phyloP scores from a whole-genome alignment of 2,797 vertebrate genomes.

The Tragelaphus eurycerus region DNA sequence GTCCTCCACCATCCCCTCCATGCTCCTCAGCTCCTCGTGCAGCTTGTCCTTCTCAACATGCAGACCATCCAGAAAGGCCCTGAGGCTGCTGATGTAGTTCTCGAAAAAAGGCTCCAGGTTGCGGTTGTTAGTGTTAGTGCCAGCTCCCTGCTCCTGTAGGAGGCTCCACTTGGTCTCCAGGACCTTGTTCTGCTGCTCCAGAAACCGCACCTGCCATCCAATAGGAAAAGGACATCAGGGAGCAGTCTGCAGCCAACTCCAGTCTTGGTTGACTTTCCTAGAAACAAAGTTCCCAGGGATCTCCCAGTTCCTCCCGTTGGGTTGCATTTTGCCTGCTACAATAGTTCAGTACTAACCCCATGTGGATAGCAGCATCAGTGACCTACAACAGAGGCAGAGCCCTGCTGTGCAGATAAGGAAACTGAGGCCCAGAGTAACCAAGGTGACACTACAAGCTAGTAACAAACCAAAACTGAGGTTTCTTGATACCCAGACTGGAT shows the following conservation, averaged over 20 bases:
- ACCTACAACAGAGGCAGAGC: too few species aligned
- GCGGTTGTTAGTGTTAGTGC: constrained; percentile 68
- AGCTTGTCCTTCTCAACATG: constrained; percentile 89
- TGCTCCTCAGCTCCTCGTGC: constrained; percentile 91
- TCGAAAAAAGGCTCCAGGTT: constrained; percentile 91
- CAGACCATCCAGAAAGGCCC: constrained; percentile 88
- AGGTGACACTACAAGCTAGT: neutral
- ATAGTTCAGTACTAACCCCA: neutral
- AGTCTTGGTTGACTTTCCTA: neutral
- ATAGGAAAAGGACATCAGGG: neutral
- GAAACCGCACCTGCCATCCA: constrained; percentile 87
- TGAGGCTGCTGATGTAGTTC: constrained; percentile 90
- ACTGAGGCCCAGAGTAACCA: neutral
- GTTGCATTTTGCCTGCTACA: neutral
- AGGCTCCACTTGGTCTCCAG: constrained; percentile 93
- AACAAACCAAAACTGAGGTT: neutral
- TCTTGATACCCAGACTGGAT: neutral
- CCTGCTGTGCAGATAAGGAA: neutral
- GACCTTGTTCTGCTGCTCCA: constrained; percentile 96
- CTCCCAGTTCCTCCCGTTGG: neutral
- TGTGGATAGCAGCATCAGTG: neutral
- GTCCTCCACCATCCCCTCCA: constrained; percentile 91
- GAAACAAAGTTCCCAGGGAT: neutral
- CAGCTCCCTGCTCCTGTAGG: constrained; percentile 85
- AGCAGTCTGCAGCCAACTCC: neutral